Percentiles rank a stretch among this genome's conserved stretches.
These are phyloP conservation scores for Vireo griseus DNA, from an alignment of 2,797 vertebrate species.

Conservation along the genomic window DNA sequence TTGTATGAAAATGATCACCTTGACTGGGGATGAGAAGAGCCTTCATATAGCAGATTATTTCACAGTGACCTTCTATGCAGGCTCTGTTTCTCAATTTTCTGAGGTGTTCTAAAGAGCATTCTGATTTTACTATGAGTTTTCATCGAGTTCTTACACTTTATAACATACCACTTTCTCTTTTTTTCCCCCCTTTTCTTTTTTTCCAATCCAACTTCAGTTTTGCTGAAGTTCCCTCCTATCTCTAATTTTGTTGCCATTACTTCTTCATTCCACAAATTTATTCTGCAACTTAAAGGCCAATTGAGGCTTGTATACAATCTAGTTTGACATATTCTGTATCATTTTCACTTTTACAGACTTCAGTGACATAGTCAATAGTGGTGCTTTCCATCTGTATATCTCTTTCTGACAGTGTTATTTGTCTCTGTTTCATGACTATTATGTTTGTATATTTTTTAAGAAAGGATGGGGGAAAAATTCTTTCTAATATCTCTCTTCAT, in stretches of 20 bases:
- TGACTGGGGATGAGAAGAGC: neutral
- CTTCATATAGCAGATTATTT: neutral
- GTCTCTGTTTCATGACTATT: neutral
- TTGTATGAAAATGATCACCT: neutral
- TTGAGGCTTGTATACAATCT: neutral
- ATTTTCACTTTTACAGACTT: neutral
- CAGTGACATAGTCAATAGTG: neutral
- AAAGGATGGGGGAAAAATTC: neutral
- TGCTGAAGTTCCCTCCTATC: neutral
- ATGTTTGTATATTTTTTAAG: neutral
- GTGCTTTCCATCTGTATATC: neutral
- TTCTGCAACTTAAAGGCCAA: neutral
- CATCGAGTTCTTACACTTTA: neutral
- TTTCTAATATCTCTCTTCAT: neutral
- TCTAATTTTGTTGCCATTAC: neutral
- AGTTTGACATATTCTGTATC: neutral
- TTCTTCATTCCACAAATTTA: neutral
- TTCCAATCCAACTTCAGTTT: neutral
- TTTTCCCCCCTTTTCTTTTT: accelerated
- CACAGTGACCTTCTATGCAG: accelerated
- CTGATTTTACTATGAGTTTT: neutral
- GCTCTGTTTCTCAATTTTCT: neutral
- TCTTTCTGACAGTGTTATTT: neutral
- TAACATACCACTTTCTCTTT: neutral
- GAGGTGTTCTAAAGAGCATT: neutral